These are phyloP conservation scores for Paraescarpia echinospica DNA, from an alignment of 1,140 invertebrate genomes.

Conservation along the genomic window DNA sequence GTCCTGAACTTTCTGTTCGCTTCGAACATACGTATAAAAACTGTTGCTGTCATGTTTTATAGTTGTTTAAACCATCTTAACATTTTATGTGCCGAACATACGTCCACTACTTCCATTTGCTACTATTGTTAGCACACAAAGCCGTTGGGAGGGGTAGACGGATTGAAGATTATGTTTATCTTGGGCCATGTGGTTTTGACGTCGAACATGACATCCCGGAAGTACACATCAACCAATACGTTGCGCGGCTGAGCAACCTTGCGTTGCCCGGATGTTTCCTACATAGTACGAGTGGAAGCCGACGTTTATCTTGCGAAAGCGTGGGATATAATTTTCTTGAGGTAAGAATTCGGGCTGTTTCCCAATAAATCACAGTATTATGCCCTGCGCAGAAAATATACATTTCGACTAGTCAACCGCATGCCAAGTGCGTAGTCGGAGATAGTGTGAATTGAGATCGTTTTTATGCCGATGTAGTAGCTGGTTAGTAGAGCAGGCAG, in stretches of 20 bases:
- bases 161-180: not conserved
- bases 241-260: not conserved
- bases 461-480: not conserved
- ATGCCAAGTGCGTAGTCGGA: not conserved
- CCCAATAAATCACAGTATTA: not conserved
- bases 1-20: too few species aligned
- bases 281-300: conserved; percentile 3
- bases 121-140: too few species aligned
- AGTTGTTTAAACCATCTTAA: too few species aligned
- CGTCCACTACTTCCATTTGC: too few species aligned
- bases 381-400: not conserved
- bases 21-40: too few species aligned
- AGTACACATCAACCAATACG: not conserved
- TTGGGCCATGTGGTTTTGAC: not conserved
- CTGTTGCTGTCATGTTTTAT: too few species aligned
- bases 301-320: not conserved
- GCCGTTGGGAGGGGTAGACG: not conserved
- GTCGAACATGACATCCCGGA: not conserved
- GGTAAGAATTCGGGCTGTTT: not conserved
- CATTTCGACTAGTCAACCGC: not conserved
- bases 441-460: not conserved
- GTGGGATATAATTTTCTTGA: not conserved
- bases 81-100: too few species aligned
- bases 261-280: not conserved
- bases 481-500: not conserved